phyloP scores from a whole-genome alignment of 2,113 vertebrate genomes.

The Cyanistes caeruleus region DNA sequence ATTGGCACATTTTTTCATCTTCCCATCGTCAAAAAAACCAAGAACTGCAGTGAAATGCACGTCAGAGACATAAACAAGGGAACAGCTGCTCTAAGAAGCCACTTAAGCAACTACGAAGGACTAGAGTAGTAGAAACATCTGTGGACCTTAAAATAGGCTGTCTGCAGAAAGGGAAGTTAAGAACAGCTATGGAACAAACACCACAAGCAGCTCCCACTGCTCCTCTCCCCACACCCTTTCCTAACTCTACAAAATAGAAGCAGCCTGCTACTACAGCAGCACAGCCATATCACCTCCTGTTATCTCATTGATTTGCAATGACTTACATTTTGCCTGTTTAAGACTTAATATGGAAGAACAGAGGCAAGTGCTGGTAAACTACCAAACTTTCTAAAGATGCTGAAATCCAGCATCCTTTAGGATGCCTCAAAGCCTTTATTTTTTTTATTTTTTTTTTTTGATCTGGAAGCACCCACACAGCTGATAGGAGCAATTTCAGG shows the following conservation, averaged over 20 bases:
- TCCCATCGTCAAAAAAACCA: neutral
- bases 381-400: neutral
- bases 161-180: neutral
- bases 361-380: neutral
- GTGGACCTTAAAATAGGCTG: constrained; percentile 47
- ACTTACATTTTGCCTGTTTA: neutral
- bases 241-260: neutral
- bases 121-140: constrained; percentile 44
- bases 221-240: neutral
- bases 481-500: neutral
- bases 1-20: neutral
- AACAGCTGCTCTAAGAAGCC: constrained; percentile 45
- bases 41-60: neutral
- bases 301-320: neutral
- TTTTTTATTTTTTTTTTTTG: neutral
- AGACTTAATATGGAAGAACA: neutral
- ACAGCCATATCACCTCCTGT: neutral
- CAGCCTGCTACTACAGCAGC: neutral
- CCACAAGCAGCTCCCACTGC: neutral
- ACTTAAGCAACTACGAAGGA: constrained; percentile 16
- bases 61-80: constrained; percentile 16
- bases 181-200: neutral
- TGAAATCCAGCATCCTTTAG: neutral
- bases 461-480: neutral
- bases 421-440: neutral